phyloP scores from a whole-genome alignment of 2,888 invertebrate species.

The Microdon myrmicae region DNA sequence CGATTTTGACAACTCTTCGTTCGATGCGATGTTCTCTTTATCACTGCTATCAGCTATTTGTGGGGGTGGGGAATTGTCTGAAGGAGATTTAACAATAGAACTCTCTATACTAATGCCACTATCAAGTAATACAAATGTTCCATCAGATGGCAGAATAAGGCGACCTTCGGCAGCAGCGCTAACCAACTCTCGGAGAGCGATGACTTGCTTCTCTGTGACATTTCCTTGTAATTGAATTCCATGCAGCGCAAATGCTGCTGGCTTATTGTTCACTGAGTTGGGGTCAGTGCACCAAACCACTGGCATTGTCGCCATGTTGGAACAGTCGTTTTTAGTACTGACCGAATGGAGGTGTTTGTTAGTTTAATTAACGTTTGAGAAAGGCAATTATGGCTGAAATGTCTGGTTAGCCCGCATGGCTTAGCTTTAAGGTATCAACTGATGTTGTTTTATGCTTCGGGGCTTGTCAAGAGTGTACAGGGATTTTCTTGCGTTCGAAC shows the following conservation, averaged over 20 bases:
- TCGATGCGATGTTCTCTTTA: conserved; percentile 45
- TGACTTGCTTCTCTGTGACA: conserved; percentile 66
- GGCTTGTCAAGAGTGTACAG: too few species aligned
- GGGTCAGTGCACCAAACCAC: conserved; percentile 68
- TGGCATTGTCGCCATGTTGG: conserved; percentile 65
- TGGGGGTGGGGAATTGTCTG: conserved; percentile 10
- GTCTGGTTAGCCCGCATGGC: conserved; percentile 25
- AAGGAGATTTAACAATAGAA: conserved; percentile 59
- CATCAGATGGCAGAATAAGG: conserved; percentile 66
- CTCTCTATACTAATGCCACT: conserved; percentile 66
- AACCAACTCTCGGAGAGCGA: conserved; percentile 64
- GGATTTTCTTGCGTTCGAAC: neutral
- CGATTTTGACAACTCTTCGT: conserved; percentile 16
- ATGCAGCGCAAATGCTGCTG: conserved; percentile 66
- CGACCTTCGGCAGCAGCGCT: conserved; percentile 67
- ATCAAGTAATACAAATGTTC: conserved; percentile 65
- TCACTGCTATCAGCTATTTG: conserved; percentile 22
- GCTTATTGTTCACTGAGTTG: conserved; percentile 66
- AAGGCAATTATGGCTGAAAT: conserved; percentile 19
- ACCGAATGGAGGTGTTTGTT: neutral
- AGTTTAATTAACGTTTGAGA: neutral
- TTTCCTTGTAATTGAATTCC: conserved; percentile 67
- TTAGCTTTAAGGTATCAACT: too few species aligned
- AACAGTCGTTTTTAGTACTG: conserved; percentile 13
- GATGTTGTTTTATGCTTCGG: conserved; percentile 17